Conservation (phyloP, 2,113 vertebrate species). For the Oxyura jamaicensis region DNA sequence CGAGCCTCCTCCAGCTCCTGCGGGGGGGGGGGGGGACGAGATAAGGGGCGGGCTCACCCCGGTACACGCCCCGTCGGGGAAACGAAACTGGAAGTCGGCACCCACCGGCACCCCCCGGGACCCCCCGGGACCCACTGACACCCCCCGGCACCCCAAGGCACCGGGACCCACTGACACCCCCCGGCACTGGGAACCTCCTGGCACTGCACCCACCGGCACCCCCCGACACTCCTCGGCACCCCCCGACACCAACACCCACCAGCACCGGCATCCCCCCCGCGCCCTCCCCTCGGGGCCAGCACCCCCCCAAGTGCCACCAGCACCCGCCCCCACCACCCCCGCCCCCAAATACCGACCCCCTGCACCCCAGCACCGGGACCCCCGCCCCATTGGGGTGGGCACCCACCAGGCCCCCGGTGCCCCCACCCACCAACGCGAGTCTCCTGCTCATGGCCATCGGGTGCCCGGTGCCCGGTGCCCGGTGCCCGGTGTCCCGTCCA, state of each 20-base stretch:
- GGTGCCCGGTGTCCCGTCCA: no score
- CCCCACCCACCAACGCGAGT: not conserved
- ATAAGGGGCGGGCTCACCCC: not conserved
- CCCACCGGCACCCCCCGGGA: no score
- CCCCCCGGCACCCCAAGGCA: no score
- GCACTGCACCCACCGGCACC: no score
- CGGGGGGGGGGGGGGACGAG: not conserved
- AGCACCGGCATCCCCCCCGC: not conserved
- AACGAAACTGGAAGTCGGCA: not conserved
- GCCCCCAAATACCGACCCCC: not conserved
- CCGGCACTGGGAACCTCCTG: no score
- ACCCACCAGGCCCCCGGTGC: not conserved
- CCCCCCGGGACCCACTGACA: no score
- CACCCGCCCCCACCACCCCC: no score
- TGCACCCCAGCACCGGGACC: not conserved
- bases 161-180: no score
- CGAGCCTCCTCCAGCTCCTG: constrained; percentile 69
- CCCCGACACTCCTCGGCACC: no score
- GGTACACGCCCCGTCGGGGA: not conserved
- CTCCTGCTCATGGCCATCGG: not conserved
- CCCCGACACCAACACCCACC: no score
- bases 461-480: no score
- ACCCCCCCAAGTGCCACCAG: not conserved
- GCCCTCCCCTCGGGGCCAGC: no score
- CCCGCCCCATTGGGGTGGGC: not conserved